Evolutionary conservation across 2,113 vertebrate genomes (phyloP).

Genomic region (Ondatra zibethicus): DNA sequence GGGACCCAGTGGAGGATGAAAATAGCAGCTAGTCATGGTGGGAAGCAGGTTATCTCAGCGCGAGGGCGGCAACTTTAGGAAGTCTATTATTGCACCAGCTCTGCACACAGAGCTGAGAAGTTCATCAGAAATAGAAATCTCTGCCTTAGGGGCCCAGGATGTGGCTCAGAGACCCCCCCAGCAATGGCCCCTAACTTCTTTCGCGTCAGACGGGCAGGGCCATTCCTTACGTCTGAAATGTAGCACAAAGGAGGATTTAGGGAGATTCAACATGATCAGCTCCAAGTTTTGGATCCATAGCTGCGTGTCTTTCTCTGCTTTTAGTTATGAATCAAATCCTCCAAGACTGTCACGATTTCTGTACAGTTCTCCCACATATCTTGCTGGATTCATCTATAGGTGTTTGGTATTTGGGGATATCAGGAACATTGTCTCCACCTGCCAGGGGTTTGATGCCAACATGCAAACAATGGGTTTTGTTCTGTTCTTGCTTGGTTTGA

Average conservation of each 20-base stretch:
- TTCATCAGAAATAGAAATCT: neutral
- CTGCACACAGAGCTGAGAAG: neutral
- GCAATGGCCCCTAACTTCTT: too few relatives aligned
- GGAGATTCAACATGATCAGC: accelerated
- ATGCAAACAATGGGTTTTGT: neutral
- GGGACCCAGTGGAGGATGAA: neutral
- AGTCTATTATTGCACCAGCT: neutral
- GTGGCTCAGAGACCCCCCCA: accelerated
- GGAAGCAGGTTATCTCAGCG: neutral
- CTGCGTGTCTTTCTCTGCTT: accelerated
- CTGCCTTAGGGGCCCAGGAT: accelerated
- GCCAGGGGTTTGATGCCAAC: too few relatives aligned
- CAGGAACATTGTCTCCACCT: neutral
- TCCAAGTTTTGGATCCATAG: accelerated
- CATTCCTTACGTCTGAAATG: accelerated
- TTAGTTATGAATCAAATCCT: neutral
- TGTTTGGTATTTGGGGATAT: neutral
- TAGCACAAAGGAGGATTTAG: accelerated
- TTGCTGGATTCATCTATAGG: neutral
- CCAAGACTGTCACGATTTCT: accelerated
- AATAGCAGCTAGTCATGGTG: neutral
- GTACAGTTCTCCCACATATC: accelerated
- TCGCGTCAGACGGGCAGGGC: accelerated
- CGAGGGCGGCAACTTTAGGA: neutral
- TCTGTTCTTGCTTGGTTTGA: neutral